Conservation (phyloP, 2,113 vertebrate species). For the Hippopotamus amphibius region DNA sequence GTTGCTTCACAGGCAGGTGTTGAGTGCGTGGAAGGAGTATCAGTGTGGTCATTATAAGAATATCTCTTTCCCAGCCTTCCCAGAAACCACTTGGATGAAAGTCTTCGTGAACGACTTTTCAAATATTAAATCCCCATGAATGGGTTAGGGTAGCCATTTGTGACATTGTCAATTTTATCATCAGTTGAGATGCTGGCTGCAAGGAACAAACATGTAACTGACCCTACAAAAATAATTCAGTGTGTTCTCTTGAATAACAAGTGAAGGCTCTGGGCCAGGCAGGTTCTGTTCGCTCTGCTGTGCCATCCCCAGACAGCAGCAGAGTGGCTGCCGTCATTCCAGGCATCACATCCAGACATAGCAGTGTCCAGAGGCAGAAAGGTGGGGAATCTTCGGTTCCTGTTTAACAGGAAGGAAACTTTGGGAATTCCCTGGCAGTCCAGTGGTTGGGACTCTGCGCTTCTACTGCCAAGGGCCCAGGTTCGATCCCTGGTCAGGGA, state of each 20-base stretch:
- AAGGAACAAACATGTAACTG: background rate
- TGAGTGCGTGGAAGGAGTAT: background rate
- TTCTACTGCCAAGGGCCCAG: too few relatives aligned
- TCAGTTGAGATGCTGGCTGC: background rate
- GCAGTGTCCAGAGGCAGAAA: background rate
- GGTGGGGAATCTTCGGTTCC: background rate
- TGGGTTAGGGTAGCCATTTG: background rate
- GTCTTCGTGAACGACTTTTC: background rate
- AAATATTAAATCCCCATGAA: background rate
- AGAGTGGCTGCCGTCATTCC: background rate
- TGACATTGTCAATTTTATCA: background rate
- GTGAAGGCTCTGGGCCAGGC: background rate
- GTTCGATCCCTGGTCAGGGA: too few relatives aligned
- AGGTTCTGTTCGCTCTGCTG: background rate
- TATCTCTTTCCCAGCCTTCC: background rate
- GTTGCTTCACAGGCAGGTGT: background rate
- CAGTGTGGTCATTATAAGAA: rapidly evolving
- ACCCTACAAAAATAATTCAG: background rate
- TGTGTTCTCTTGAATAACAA: background rate
- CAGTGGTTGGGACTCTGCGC: too few relatives aligned
- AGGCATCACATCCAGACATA: background rate
- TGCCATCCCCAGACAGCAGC: background rate
- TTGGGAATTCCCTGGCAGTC: too few relatives aligned
- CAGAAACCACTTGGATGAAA: background rate
- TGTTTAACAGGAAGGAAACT: background rate